phyloP scores from a whole-genome alignment of 1,140 invertebrate genomes.

The Atopsyche davidsoni region DNA sequence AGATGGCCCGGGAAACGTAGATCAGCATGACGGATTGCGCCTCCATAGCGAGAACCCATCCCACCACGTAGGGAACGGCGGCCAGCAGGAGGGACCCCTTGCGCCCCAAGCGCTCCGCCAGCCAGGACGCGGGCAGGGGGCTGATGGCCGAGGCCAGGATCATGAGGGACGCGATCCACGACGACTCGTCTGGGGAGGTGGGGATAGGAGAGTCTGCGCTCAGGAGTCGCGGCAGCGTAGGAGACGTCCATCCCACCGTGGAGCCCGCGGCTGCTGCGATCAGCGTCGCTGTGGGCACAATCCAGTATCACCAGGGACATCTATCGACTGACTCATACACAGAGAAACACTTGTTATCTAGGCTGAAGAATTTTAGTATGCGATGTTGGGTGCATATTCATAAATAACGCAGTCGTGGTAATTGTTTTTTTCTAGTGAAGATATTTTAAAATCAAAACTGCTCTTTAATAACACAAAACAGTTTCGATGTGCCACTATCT shows the following conservation, averaged over 20 bases:
- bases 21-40: conserved; percentile 45
- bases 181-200: conserved; percentile 52
- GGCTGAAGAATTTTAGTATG: not conserved
- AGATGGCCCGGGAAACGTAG: conserved; percentile 49
- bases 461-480: no score
- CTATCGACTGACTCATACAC: no score
- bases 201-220: conserved; percentile 41
- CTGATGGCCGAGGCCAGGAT: conserved; percentile 47
- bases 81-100: conserved; percentile 60
- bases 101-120: conserved; percentile 55
- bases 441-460: no score
- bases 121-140: conserved; percentile 43
- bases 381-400: not conserved
- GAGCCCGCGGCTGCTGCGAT: conserved; percentile 47
- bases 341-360: not conserved
- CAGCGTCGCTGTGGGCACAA: conserved; percentile 43
- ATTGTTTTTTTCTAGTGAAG: no score
- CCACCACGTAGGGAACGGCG: conserved; percentile 54
- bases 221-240: conserved; percentile 49
- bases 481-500: no score
- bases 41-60: conserved; percentile 60
- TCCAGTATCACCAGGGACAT: no score
- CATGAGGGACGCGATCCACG: conserved; percentile 58
- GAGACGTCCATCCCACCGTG: conserved; percentile 55
- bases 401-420: not conserved